Base-by-base conservation (phyloP, 1,140 invertebrate species). In the Hydropsyche tenuis region DNA sequence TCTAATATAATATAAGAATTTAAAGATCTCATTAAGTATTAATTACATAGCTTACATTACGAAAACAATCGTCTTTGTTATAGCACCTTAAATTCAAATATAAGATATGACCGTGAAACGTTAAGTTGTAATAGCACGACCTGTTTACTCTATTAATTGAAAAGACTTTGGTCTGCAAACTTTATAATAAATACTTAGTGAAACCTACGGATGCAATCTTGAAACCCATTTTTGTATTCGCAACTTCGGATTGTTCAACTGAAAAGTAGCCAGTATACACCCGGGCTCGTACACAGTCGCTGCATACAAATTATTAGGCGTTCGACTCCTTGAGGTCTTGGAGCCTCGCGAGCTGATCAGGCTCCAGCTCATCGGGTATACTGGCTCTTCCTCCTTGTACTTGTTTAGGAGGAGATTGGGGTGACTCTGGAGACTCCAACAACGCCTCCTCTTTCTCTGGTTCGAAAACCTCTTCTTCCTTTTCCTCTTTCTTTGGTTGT, bases 311-410 rank as follows among this genome's bases (percentile, higher is more conserved):
- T 37, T 37, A 37, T 37, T 92, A 95, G 84, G 94, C 94, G 82
- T 95, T 94, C 69, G 94, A 95, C 82, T 95, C 94, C 82, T 95
- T 95, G 16, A 95, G 86, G 80, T 93, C 90, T 80, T 94, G 92
- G 30, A 95, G 87, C 80, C 92, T 89, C 25, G 92, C 93, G 75
- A 94, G 85, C 82, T 94, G 93, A 79, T 93, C 91, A 1, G 93
- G 92, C 80, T 94, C 93, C 56, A 95, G 85, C 81, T 95, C 93
- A 79, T 94, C 93, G 7, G 93, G 93, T 80, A 94, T 93, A 77
- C 90, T 93, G 23, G 91, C 90, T 20, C 91, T 84, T 43, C 90
- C 91, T 42, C 90, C 91, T 5, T 91, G 88, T 1, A 91, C 86
- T 73, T 91, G 88, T 69, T 90, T 90, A 14, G 89, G 90, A 12